Evolutionary conservation across 2,113 vertebrate species (phyloP), one percentile per base, ranked within the genome.

Genomic region (Synodontis membranacea): DNA sequence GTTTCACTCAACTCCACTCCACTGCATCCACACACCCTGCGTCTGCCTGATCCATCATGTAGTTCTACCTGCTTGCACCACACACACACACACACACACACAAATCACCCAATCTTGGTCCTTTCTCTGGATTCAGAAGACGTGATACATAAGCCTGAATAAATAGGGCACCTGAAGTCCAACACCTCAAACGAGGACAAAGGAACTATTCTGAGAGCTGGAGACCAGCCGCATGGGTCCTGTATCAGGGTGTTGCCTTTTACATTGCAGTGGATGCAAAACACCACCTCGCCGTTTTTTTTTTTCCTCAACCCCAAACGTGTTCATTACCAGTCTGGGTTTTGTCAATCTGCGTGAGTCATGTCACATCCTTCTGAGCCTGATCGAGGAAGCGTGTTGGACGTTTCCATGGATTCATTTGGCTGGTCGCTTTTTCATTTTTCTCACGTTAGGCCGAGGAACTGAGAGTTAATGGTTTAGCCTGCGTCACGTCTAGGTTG

Each of bases 91-190:
- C 12, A 46, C 25, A 46, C 72, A 76, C 42, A 42, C 66, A 68
- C 34, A 72, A 87, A 80, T 80, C 37, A 25, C 62, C 68, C 66
- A 23, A 34, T 50, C 85, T 54, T 60, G 28, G 31, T 80, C 52
- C 54, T 25, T 31, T 72, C 28, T 48, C 42, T 42, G 56, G 60
- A 72, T 83, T 86, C 23, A 2, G 31, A 54, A 74, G 48, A 86
- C 74, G 80, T 58, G 86, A 76, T 83, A 28, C 52, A 54, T 76
- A 84, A 88, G 84, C 84, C 82, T 60, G 82, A 84, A 21, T 88
- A 88, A 90, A 90, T 90, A 82, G 89, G 86, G 60, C 87, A 86
- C 42, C 84, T 86, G 84, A 90, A 90, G 89, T 84, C 82, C 82
- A 88, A 84, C 84, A 88, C 64, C 82, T 84, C 70, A 90, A 90